Evolutionary conservation across 2,888 invertebrate genomes (phyloP), one percentile per base, ranked within the genome.

Genomic region (Bhutanitis thaidina): DNA sequence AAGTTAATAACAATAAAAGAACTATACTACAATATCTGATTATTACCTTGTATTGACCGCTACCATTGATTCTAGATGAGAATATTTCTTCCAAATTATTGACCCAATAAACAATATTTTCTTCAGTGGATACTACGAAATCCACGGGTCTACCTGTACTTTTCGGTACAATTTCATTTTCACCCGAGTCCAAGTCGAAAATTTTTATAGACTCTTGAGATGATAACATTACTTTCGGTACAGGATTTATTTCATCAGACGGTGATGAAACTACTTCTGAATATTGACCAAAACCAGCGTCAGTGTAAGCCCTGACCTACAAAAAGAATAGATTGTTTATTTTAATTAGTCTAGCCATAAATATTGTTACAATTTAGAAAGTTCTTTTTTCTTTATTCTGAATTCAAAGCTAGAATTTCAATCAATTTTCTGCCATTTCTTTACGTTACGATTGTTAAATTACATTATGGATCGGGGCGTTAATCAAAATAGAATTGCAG

Each of bases 91-190:
- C 92, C 69, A 93, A 90, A 62, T 94, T 93, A 65, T 96, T 95
- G 10, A 96, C 92, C 97, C 97, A 97, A 64, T 94, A 94, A 4
- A 96, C 86, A 15, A 93, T 91, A 49, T 93, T 91, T 66, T 96
- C 96, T 60, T 92, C 91, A 2, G 93, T 91, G 34, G 94, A 87
- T 54, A 92, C 91, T 7, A 92, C 90, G 52, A 96, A 90, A 65
- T 94, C 94, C 8, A 93, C 89, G 0, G 95, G 94, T 49, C 92
- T 92, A 7, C 93, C 92, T 7, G 92, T 92, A 34, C 92, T 93
- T 52, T 93, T 91, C 8, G 93, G 77, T 39, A 93, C 83, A 1
- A 89, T 91, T 56, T 91, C 90, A 43, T 91, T 91, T 4, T 89
- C 89, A 27, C 93, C 91, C 1, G 93, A 90, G 65, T 97, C 97